These are phyloP conservation scores for Arctopsyche grandis DNA, from an alignment of 1,140 invertebrate species.

Conservation along the genomic window DNA sequence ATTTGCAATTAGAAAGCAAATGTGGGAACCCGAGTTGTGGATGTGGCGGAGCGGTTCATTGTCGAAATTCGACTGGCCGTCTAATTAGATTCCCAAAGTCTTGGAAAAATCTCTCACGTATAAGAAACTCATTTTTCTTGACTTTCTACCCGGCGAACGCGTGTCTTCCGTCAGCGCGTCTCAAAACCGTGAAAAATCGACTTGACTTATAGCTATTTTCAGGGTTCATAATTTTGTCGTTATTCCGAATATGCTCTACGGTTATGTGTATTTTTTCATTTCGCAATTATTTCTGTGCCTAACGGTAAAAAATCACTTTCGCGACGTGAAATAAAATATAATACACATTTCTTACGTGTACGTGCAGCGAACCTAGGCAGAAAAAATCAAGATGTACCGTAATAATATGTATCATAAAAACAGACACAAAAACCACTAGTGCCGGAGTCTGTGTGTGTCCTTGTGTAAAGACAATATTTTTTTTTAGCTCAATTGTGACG, in stretches of 20 bases:
- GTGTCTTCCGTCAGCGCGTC: too few species aligned
- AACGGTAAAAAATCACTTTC: constrained; percentile 21
- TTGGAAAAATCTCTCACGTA: too few species aligned
- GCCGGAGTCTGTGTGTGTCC: neutral
- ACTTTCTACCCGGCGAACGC: neutral
- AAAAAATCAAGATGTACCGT: constrained; percentile 23
- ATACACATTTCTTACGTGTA: neutral
- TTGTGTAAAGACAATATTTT: neutral
- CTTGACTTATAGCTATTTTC: constrained; percentile 3
- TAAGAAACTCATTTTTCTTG: neutral
- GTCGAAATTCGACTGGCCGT: constrained; percentile 23
- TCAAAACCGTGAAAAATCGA: neutral
- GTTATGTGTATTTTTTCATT: too few species aligned
- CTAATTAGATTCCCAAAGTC: neutral
- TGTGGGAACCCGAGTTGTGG: constrained; percentile 1
- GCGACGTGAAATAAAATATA: neutral
- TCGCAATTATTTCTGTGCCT: neutral
- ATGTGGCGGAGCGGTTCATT: neutral
- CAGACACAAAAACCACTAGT: neutral
- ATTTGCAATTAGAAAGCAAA: constrained; percentile 33
- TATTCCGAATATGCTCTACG: neutral
- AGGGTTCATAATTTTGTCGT: neutral
- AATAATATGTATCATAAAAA: neutral
- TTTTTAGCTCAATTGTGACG: too few species aligned
- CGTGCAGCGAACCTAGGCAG: neutral